Percentiles rank a stretch among this genome's conserved stretches.
phyloP scores from a whole-genome alignment of 2,797 vertebrate species.

The Neostethus bicornis region DNA sequence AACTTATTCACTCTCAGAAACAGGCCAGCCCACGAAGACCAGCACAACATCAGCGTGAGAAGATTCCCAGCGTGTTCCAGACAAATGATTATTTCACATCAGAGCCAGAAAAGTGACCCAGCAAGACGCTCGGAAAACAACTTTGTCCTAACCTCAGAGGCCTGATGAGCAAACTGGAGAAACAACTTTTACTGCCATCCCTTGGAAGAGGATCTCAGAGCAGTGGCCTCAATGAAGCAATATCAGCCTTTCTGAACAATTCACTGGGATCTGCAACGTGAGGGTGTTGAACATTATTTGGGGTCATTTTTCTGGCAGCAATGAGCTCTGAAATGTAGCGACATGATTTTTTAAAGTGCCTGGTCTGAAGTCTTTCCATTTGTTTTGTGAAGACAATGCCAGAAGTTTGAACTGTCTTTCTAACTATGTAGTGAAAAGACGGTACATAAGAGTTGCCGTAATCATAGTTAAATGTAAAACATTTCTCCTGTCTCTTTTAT shows the following conservation, averaged over 20 bases:
- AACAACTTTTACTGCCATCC: conserved; percentile 67
- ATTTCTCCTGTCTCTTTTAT: conserved; percentile 52
- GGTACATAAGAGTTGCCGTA: conserved; percentile 33
- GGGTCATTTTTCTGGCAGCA: conserved; percentile 50
- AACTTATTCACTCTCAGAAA: conserved; percentile 80
- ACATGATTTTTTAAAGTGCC: conserved; percentile 72
- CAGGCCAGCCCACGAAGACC: conserved; percentile 80
- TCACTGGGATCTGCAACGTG: conserved; percentile 39
- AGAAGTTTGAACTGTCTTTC: conserved; percentile 40
- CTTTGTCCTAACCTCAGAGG: conserved; percentile 59
- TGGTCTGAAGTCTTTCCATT: conserved; percentile 54
- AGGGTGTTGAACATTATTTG: conserved; percentile 38
- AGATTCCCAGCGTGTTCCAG: conserved; percentile 87
- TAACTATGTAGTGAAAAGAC: conserved; percentile 38
- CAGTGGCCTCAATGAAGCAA: conserved; percentile 73
- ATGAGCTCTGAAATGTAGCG: conserved; percentile 73
- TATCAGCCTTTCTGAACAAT: conserved; percentile 68
- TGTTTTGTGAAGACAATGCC: conserved; percentile 41
- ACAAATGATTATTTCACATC: conserved; percentile 92
- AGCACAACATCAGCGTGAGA: conserved; percentile 73
- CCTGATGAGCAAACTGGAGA: conserved; percentile 50
- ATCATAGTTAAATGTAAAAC: conserved; percentile 41
- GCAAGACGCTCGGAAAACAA: conserved; percentile 13
- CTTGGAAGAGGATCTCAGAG: conserved; percentile 51
- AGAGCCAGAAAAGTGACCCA: conserved; percentile 74